Percentiles rank a stretch among this genome's conserved stretches.
Evolutionary conservation across 2,113 vertebrate genomes (phyloP).

Genomic region (Pelvicachromis taeniatus): DNA sequence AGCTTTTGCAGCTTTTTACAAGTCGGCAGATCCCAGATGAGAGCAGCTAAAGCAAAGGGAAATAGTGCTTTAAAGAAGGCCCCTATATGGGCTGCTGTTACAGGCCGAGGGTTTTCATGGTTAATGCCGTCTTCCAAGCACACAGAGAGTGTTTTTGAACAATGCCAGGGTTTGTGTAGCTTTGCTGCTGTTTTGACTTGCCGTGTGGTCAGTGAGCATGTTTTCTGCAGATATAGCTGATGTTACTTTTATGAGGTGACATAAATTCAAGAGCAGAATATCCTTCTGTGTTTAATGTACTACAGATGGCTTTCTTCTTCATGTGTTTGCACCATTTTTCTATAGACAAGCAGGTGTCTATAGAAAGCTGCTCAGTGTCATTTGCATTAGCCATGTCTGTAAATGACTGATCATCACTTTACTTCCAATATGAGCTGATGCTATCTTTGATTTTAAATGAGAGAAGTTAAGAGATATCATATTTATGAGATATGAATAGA

Average conservation of each 20-base stretch:
- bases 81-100: constrained; percentile 21
- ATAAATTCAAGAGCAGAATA: constrained; percentile 14
- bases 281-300: constrained; percentile 46
- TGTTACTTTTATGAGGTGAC: background rate
- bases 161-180: constrained; percentile 9
- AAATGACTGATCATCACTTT: background rate
- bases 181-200: constrained; percentile 24
- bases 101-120: constrained; percentile 17
- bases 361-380: background rate
- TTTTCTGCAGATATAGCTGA: constrained; percentile 30
- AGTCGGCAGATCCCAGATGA: constrained; percentile 38
- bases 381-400: background rate
- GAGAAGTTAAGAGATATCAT: background rate
- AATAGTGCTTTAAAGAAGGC: constrained; percentile 27
- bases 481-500: background rate
- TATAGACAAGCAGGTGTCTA: background rate
- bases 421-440: background rate
- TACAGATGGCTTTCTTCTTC: background rate
- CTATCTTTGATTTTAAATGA: background rate
- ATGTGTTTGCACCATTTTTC: background rate
- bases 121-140: constrained; percentile 24
- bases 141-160: background rate
- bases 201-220: background rate
- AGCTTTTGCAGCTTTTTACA: constrained; percentile 51
- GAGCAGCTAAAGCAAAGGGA: constrained; percentile 16